Evolutionary conservation across 2,888 invertebrate species (phyloP).

Genomic region (Drosophila antonietae): DNA sequence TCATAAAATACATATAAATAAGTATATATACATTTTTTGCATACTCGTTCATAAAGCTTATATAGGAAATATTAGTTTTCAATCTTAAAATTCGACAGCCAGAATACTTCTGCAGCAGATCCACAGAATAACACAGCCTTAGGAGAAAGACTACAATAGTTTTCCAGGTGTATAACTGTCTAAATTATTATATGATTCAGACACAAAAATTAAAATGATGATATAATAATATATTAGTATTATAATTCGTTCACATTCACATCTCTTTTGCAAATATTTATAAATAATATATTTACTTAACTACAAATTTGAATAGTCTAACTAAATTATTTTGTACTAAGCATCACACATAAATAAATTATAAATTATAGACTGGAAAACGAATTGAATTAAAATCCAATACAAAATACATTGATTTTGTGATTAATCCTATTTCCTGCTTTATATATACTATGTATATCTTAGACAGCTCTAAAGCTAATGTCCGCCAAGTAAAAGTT

Average conservation of each 20-base stretch:
- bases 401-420: neutral
- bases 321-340: neutral
- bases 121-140: too few species aligned
- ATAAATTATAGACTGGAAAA: neutral
- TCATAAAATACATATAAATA: neutral
- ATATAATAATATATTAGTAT: too few species aligned
- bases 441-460: neutral
- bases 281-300: neutral
- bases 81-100: too few species aligned
- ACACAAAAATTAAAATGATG: too few species aligned
- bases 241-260: neutral
- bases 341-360: neutral
- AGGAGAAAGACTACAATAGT: too few species aligned
- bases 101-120: too few species aligned
- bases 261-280: neutral
- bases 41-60: neutral
- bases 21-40: neutral
- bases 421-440: neutral
- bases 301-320: neutral
- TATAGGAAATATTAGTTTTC: neutral
- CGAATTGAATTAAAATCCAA: neutral
- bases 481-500: neutral
- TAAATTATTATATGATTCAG: too few species aligned
- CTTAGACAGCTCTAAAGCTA: neutral
- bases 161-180: too few species aligned